Evolutionary conservation across 2,113 vertebrate genomes (phyloP).

Genomic region (Ceyx melanurus): DNA sequence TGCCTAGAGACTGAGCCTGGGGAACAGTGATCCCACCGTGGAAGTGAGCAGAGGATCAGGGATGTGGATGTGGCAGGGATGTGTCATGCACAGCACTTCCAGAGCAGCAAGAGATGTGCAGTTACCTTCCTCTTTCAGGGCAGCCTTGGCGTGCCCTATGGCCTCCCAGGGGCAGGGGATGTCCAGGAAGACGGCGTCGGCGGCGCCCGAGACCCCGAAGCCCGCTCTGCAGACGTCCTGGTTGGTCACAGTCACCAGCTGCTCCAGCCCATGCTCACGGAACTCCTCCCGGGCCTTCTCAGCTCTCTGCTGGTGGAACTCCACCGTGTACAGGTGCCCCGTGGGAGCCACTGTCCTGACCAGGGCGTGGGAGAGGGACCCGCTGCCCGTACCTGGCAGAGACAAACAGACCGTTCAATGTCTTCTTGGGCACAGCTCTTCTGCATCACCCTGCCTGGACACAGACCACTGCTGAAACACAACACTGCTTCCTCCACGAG

Average conservation of each 20-base stretch:
- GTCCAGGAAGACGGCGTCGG: conserved; percentile 94
- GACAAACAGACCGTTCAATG: neutral
- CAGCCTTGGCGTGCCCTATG: conserved; percentile 86
- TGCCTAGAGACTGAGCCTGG: neutral
- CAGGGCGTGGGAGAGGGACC: conserved; percentile 95
- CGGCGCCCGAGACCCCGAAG: conserved; percentile 86
- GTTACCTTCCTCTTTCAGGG: conserved; percentile 89
- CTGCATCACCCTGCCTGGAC: neutral
- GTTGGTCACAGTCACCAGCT: conserved; percentile 91
- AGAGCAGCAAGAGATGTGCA: neutral
- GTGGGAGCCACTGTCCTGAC: conserved; percentile 91
- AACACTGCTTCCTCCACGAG: neutral
- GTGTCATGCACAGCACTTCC: neutral
- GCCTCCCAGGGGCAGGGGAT: conserved; percentile 98
- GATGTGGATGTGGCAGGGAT: neutral
- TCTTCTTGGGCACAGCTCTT: neutral
- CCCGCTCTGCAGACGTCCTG: conserved; percentile 95
- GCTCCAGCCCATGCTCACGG: conserved; percentile 84
- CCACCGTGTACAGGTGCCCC: conserved; percentile 93
- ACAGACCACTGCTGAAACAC: neutral
- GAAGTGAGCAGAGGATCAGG: neutral
- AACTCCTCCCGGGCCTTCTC: conserved; percentile 91
- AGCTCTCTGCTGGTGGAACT: conserved; percentile 94
- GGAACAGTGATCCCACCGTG: neutral
- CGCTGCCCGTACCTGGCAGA: conserved; percentile 89